These are phyloP conservation scores for Endomychus coccineus DNA, from an alignment of 2,888 invertebrate genomes.

Conservation along the genomic window DNA sequence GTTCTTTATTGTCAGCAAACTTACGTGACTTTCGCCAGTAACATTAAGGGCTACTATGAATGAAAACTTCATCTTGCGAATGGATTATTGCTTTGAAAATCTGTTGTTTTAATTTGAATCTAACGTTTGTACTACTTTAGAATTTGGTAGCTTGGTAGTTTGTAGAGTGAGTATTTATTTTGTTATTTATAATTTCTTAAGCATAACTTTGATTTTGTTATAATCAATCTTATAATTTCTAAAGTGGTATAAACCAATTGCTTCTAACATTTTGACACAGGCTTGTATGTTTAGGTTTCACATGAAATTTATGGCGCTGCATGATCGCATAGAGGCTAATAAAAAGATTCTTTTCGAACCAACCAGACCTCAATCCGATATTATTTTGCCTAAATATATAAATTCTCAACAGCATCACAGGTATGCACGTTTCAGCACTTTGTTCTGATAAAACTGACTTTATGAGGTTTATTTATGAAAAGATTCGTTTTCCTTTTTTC, in stretches of 20 bases:
- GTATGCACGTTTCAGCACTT: conserved; percentile 39
- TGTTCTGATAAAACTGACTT: too few species aligned
- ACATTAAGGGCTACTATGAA: too few species aligned
- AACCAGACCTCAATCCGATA: conserved; percentile 33
- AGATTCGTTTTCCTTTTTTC: too few species aligned
- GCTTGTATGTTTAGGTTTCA: conserved; percentile 63
- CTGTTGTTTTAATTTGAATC: conserved; percentile 7
- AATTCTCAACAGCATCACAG: conserved; percentile 37
- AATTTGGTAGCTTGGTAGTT: conserved; percentile 14
- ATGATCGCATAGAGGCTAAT: conserved; percentile 76
- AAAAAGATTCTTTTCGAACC: conserved; percentile 48
- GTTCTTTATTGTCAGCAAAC: too few species aligned
- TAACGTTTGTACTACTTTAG: conserved; percentile 19
- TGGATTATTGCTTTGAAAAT: conserved; percentile 9
- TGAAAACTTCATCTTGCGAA: conserved; percentile 15
- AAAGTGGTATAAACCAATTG: conserved; percentile 31
- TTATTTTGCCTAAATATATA: conserved; percentile 34
- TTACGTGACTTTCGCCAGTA: too few species aligned
- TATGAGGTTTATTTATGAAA: too few species aligned
- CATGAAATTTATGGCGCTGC: conserved; percentile 80
- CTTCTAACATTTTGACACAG: conserved; percentile 32
- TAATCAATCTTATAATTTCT: conserved; percentile 8
- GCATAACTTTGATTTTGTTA: not conserved
- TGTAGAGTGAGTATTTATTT: too few species aligned
- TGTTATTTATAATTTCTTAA: too few species aligned